Conservation (phyloP, 2,888 invertebrate species). For the Lasioglossum vierecki region DNA sequence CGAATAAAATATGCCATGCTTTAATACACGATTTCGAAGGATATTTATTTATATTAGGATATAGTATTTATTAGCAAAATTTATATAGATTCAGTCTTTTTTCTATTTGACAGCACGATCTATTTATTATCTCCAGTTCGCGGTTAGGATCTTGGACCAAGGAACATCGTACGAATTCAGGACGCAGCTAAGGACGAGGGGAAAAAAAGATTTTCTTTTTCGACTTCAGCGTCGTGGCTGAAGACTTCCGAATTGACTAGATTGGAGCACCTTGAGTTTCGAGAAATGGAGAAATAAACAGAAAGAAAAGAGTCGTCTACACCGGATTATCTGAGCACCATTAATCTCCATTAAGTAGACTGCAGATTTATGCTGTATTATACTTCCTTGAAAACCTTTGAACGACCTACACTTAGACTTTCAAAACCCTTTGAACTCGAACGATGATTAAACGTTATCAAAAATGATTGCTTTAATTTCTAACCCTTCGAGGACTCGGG, state of each 20-base stretch:
- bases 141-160: not conserved
- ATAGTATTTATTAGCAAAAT: not conserved
- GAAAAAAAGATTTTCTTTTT: constrained; percentile 31
- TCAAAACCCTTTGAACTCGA: not conserved
- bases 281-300: not conserved
- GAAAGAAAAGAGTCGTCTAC: not conserved
- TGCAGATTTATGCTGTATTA: not conserved
- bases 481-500: not conserved
- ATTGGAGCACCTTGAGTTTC: constrained; percentile 56
- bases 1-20: no score
- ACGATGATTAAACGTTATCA: not conserved
- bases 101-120: not conserved
- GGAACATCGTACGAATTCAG: constrained; percentile 27
- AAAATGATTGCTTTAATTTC: not conserved
- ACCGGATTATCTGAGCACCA: not conserved
- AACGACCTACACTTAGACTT: not conserved
- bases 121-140: constrained; percentile 2
- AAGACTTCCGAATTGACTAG: constrained; percentile 67
- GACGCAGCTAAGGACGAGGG: constrained; percentile 15
- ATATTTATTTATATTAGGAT: not conserved
- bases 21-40: not conserved
- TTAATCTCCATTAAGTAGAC: not conserved
- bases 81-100: not conserved
- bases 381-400: not conserved
- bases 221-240: constrained; percentile 45